Percentiles rank a stretch among this genome's conserved stretches.
These are phyloP conservation scores for Caenorhabditis sp. DNA, from an alignment of 2,888 invertebrate species.

Conservation along the genomic window DNA sequence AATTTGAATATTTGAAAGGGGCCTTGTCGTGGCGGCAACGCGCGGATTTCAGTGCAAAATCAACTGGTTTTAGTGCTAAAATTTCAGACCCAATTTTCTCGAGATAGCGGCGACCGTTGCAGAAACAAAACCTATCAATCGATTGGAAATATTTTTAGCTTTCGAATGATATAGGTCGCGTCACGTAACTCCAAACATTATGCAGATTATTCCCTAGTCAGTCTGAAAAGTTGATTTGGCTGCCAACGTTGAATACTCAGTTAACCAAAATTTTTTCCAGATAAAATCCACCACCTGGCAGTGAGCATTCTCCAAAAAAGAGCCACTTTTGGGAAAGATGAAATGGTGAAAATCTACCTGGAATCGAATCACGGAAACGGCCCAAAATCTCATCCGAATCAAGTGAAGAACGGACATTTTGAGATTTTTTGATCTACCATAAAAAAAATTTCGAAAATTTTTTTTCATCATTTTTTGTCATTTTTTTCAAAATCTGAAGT, in stretches of 20 bases:
- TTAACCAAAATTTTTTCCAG: conserved; percentile 44
- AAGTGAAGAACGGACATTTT: neutral
- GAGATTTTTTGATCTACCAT: conserved; percentile 11
- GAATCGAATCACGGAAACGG: conserved; percentile 9
- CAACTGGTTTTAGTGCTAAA: too few species aligned
- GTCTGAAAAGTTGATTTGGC: neutral
- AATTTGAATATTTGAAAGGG: too few species aligned
- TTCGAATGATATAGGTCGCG: too few species aligned
- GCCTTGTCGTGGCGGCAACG: too few species aligned
- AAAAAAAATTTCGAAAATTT: neutral
- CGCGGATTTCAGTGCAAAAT: neutral
- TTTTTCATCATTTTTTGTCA: neutral
- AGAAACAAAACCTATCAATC: too few species aligned
- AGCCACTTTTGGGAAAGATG: conserved; percentile 8
- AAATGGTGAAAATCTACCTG: conserved; percentile 45
- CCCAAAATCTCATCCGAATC: conserved; percentile 27
- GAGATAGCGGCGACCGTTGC: too few species aligned
- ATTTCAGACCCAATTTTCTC: too few species aligned
- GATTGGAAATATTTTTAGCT: too few species aligned
- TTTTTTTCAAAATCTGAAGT: conserved; percentile 1
- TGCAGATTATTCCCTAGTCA: too few species aligned
- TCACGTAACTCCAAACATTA: too few species aligned
- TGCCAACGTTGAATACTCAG: neutral
- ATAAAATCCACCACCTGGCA: conserved; percentile 17
- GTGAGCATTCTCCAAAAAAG: conserved; percentile 18